Evolutionary conservation across 2,113 vertebrate species (phyloP).

Genomic region (Casuarius casuarius): DNA sequence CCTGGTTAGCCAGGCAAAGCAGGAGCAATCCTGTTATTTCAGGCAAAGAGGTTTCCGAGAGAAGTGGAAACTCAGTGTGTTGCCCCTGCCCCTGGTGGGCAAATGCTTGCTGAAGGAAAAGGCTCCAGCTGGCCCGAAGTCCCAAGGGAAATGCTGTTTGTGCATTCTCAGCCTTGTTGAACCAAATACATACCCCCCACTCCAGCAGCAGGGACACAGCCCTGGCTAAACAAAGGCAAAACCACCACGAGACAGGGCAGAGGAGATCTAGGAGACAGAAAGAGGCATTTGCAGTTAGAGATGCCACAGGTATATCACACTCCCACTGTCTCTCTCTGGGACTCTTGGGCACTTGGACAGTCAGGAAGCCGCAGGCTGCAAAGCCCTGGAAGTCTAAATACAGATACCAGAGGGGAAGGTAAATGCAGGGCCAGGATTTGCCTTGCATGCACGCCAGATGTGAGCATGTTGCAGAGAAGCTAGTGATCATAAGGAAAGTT

Average conservation of each 20-base stretch:
- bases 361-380: neutral
- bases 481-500: neutral
- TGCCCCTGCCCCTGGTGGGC: neutral
- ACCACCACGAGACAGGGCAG: neutral
- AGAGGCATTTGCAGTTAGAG: neutral
- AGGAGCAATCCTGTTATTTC: neutral
- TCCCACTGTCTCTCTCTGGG: accelerated
- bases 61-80: neutral
- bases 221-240: neutral
- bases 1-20: neutral
- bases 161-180: neutral
- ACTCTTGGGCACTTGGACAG: neutral
- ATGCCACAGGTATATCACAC: neutral
- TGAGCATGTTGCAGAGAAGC: neutral
- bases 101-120: constrained; percentile 27
- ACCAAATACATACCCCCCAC: neutral
- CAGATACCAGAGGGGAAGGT: neutral
- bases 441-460: neutral
- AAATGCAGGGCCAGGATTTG: neutral
- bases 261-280: neutral
- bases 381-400: neutral
- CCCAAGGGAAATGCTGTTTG: constrained; percentile 22
- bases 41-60: constrained; percentile 23
- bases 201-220: neutral
- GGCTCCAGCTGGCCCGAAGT: neutral